Conservation (phyloP, 2,888 invertebrate species). For the Lamellibrachia columna region DNA sequence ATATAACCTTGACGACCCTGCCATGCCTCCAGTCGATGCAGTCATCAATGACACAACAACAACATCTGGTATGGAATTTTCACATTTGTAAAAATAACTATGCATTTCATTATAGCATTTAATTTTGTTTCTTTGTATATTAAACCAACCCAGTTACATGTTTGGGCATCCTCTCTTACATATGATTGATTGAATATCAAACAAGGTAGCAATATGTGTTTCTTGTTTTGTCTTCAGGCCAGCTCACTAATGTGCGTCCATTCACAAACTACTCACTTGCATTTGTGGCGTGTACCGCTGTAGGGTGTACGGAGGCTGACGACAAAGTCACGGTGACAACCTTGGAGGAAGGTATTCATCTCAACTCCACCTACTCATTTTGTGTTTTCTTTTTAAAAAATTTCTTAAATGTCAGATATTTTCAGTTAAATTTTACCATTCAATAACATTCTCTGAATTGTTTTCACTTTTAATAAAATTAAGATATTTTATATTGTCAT, state of each 20-base stretch:
- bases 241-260: conserved; percentile 43
- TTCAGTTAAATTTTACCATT: not conserved
- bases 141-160: not conserved
- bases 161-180: not conserved
- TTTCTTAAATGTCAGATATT: not conserved
- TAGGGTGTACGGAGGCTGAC: conserved; percentile 62
- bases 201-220: too few species aligned
- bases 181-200: not conserved
- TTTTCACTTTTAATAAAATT: not conserved
- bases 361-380: not conserved
- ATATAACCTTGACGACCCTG: conserved; percentile 47
- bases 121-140: too few species aligned
- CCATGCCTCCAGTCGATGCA: conserved; percentile 46
- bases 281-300: conserved; percentile 60
- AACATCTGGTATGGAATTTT: not conserved
- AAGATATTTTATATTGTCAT: too few species aligned
- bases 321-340: conserved; percentile 52
- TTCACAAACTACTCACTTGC: conserved; percentile 57
- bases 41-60: not conserved
- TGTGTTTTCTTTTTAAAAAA: too few species aligned
- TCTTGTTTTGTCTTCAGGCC: conserved; percentile 14
- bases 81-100: not conserved
- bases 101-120: too few species aligned
- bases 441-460: not conserved
- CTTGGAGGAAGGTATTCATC: conserved; percentile 54